Evolutionary conservation across 1,140 invertebrate species (phyloP), one percentile per base, ranked within the genome.

Genomic region (Dreissena rostriformis): DNA sequence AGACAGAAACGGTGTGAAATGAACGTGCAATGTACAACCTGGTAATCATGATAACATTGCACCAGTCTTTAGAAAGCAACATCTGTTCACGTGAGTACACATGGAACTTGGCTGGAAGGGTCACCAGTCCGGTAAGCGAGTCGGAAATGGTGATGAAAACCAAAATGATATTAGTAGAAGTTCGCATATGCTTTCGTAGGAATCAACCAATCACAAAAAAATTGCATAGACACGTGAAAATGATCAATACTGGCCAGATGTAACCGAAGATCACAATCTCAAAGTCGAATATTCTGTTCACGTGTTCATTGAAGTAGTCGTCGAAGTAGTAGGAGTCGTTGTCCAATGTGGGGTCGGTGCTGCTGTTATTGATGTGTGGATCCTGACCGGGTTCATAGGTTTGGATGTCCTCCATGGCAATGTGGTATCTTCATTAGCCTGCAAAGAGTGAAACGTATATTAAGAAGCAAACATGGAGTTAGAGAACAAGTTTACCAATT

Each of bases 1-100:
- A 82, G 8, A 82, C 49, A 52, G 79, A 82, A 28, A 82, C 39
- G 4, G 79, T 82, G 70, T 82, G 79, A 65, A 82, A 82, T 15
- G 79, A 68, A 52, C 79, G 79, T 17, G 79, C 72, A 65, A 82
- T 82, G 57, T 82, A 82, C 14, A 73, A 24, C 29, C 79, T 51
- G 0, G 79, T 63, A 11, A 82, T 73, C 79, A 82, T 82, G 0
- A 63, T n/a, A 2, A 19, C 53, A 53, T 66, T 72, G 15, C 79
- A 82, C 79, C 79, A 82, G 6, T 82, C 79, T 26, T 72, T 65
- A 0, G 79, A 73, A 12, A 82, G 68, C 26, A 73, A 0, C 68
- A 15, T 29, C 22, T 82, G 72, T 17, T 63, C 49, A 10, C 74
- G 51, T 15, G 61, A 7, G 57, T 29, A 82, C 24, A 82, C 67